phyloP scores from a whole-genome alignment of 2,797 vertebrate species.

The Enteromius thamalakanensis region DNA sequence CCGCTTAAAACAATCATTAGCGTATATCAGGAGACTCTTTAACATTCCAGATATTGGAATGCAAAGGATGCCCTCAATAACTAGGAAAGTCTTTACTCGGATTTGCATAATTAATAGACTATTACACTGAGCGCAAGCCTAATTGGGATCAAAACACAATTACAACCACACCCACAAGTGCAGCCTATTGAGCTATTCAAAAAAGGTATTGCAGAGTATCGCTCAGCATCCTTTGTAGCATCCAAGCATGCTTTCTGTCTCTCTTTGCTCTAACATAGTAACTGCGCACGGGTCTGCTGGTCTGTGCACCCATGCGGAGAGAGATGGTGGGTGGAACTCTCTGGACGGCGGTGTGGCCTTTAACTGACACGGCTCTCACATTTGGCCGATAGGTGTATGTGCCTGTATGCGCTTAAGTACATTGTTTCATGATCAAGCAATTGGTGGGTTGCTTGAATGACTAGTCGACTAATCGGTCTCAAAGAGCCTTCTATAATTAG shows the following conservation, averaged over 20 bases:
- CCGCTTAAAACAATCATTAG: neutral
- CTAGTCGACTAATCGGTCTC: neutral
- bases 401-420: neutral
- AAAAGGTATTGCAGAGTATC: conserved; percentile 16
- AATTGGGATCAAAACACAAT: conserved; percentile 48
- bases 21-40: neutral
- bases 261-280: neutral
- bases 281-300: neutral
- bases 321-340: neutral
- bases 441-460: neutral
- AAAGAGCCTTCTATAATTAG: neutral
- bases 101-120: conserved; percentile 41
- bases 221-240: conserved; percentile 28
- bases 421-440: neutral
- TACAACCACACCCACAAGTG: conserved; percentile 35
- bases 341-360: neutral
- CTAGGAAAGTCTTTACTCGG: conserved; percentile 7
- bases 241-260: conserved; percentile 2
- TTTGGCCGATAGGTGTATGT: conserved; percentile 8
- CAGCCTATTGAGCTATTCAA: conserved; percentile 16
- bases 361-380: neutral
- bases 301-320: conserved; percentile 10
- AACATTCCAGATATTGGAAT: conserved; percentile 2
- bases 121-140: conserved; percentile 37
- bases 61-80: conserved; percentile 8